Evolutionary conservation across 1,140 invertebrate genomes (phyloP).

Genomic region (Drosophila cardini): DNA sequence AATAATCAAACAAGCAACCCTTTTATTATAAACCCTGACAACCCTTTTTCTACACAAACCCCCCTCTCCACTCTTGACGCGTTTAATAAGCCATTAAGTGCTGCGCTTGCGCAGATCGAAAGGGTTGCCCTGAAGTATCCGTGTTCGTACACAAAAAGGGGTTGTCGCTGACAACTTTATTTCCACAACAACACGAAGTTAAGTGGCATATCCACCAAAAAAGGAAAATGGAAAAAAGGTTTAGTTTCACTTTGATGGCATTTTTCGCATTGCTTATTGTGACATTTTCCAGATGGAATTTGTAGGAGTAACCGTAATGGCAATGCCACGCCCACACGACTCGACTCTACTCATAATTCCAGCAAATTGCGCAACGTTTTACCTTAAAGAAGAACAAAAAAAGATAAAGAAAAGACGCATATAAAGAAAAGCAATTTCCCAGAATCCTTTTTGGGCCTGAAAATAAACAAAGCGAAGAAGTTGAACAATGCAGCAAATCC

Average conservation of each 20-base stretch:
- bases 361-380: slow-evolving; percentile 60
- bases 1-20: slow-evolving; percentile 56
- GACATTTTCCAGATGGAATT: slow-evolving; percentile 35
- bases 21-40: slow-evolving; percentile 38
- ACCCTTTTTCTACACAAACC: slow-evolving; percentile 22
- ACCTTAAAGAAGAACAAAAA: slow-evolving; percentile 27
- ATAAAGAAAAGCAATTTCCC: slow-evolving; percentile 46
- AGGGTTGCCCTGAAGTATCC: slow-evolving; percentile 30
- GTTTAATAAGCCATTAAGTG: slow-evolving; percentile 77
- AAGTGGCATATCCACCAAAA: slow-evolving; percentile 52
- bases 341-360: slow-evolving; percentile 33
- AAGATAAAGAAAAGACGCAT: slow-evolving; percentile 25
- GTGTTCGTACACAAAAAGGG: slow-evolving; percentile 2
- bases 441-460: slow-evolving; percentile 51
- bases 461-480: slow-evolving; percentile 32
- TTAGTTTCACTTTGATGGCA: slow-evolving; percentile 34
- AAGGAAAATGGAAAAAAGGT: slow-evolving; percentile 1
- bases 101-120: slow-evolving; percentile 27
- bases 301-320: background rate
- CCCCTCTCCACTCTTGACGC: slow-evolving; percentile 25
- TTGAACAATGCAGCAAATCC: slow-evolving; percentile 59
- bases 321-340: slow-evolving; percentile 39
- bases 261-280: slow-evolving; percentile 36
- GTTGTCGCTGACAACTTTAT: slow-evolving; percentile 55
- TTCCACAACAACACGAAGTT: slow-evolving; percentile 41